Percentiles rank a stretch among this genome's conserved stretches.
Evolutionary conservation across 2,888 invertebrate genomes (phyloP).

Genomic region (Hydropsyche betteni): DNA sequence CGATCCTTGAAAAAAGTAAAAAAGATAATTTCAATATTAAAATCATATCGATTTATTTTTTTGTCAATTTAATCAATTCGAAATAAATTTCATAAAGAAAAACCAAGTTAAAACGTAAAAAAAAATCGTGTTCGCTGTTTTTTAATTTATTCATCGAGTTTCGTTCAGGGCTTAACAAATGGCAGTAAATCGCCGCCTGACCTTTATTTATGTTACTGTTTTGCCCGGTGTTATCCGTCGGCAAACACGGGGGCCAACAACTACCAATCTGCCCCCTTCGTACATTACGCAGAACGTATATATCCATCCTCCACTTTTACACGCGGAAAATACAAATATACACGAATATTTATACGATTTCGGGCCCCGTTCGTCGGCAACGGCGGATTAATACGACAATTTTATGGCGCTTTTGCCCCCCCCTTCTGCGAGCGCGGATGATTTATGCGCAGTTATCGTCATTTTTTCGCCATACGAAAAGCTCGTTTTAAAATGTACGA

Average conservation of each 20-base stretch:
- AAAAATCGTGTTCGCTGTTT: too few species aligned
- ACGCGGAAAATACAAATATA: not conserved
- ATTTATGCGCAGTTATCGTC: slow-evolving; percentile 46
- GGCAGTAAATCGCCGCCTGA: slow-evolving; percentile 48
- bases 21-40: too few species aligned
- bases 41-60: too few species aligned
- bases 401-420: slow-evolving; percentile 36
- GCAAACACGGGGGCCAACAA: slow-evolving; percentile 44
- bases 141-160: slow-evolving; percentile 51
- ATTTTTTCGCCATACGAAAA: slow-evolving; percentile 25
- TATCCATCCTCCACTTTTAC: slow-evolving; percentile 42
- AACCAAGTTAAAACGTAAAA: too few species aligned
- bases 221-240: slow-evolving; percentile 47
- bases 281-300: too few species aligned
- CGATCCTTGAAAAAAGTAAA: too few species aligned
- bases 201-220: slow-evolving; percentile 50
- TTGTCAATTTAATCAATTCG: too few species aligned
- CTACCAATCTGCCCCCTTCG: slow-evolving; percentile 30
- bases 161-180: slow-evolving; percentile 49
- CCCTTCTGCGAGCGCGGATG: slow-evolving; percentile 28
- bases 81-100: too few species aligned
- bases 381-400: slow-evolving; percentile 44
- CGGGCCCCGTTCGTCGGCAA: not conserved
- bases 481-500: slow-evolving; percentile 4
- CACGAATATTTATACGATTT: not conserved